Conservation (phyloP, 2,797 vertebrate genomes). For the Semaprochilodus insignis region DNA sequence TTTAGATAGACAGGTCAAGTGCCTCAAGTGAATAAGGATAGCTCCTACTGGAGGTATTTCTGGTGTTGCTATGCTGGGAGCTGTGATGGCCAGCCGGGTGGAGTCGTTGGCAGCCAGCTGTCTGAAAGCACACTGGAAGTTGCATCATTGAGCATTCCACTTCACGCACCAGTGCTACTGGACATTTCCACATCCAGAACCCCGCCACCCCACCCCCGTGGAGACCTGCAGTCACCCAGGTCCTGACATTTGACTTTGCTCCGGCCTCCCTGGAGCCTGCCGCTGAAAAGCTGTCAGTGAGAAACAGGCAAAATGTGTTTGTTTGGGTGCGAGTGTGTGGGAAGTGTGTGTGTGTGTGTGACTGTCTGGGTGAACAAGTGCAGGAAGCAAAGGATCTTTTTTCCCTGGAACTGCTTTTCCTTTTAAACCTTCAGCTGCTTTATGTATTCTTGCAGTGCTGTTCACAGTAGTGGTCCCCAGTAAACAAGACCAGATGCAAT, state of each 20-base stretch:
- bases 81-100: not conserved
- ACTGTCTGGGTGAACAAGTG: not conserved
- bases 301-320: constrained; percentile 24
- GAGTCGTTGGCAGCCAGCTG: constrained; percentile 4
- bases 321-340: not conserved
- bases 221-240: constrained; percentile 29
- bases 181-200: constrained; percentile 17
- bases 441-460: not conserved
- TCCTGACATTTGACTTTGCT: constrained; percentile 33
- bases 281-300: constrained; percentile 35
- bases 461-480: not conserved
- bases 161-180: constrained; percentile 5
- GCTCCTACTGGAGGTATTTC: too few species aligned
- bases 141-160: constrained; percentile 41
- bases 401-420: not conserved
- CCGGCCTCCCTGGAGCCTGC: constrained; percentile 13
- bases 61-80: not conserved
- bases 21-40: too few species aligned
- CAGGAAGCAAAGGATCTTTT: not conserved
- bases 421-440: not conserved
- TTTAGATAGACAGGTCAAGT: too few species aligned
- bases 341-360: not conserved
- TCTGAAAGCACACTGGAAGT: constrained; percentile 16
- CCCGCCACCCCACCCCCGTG: constrained; percentile 7
- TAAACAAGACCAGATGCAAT: too few species aligned